Conservation (phyloP, 2,888 invertebrate genomes). For the Habrosyne pyritoides region DNA sequence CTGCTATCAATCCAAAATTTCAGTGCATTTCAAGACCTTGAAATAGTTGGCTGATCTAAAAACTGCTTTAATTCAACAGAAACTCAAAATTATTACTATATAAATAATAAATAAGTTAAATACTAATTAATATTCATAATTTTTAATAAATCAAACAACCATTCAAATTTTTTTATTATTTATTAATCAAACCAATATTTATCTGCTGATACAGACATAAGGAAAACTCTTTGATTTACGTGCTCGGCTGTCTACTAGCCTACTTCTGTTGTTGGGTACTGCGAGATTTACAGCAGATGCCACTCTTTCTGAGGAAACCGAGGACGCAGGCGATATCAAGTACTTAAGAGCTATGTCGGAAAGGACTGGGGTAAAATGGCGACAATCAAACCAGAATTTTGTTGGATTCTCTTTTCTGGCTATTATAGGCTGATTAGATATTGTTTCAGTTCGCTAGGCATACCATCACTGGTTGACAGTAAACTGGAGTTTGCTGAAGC, state of each 20-base stretch:
- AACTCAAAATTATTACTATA: too few species aligned
- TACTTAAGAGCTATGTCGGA: conserved; percentile 15
- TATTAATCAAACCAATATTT: neutral
- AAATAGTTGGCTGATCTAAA: too few species aligned
- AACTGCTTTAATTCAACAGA: too few species aligned
- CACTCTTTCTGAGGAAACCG: conserved; percentile 33
- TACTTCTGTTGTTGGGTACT: conserved; percentile 21
- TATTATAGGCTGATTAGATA: too few species aligned
- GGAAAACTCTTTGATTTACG: too few species aligned
- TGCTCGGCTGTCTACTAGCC: conserved; percentile 19
- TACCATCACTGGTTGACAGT: too few species aligned
- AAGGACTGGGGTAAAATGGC: conserved; percentile 22
- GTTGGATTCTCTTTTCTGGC: conserved; percentile 22
- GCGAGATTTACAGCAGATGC: conserved; percentile 18
- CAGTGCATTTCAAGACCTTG: too few species aligned
- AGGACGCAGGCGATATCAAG: conserved; percentile 27
- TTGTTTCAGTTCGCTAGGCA: too few species aligned
- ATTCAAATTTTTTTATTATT: neutral
- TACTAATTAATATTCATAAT: too few species aligned
- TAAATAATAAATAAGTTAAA: too few species aligned
- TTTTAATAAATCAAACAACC: neutral
- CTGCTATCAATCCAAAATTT: too few species aligned
- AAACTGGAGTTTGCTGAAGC: conserved; percentile 4
- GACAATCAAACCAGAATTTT: conserved; percentile 21
- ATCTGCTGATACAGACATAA: too few species aligned